Conservation (phyloP, 2,797 vertebrate species). For the Loriculus beryllinus region DNA sequence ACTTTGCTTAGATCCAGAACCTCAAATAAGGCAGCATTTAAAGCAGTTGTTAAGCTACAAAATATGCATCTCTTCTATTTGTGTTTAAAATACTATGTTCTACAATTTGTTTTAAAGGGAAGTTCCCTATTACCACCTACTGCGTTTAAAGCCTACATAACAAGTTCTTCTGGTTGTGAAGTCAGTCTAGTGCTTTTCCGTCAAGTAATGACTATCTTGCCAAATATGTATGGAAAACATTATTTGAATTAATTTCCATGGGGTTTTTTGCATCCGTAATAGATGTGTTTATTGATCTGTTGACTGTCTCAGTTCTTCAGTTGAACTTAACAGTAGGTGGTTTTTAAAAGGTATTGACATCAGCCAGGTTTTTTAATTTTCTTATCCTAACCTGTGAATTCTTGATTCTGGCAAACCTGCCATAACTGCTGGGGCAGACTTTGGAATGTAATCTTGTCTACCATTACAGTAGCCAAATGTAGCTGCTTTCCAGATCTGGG, state of each 20-base stretch:
- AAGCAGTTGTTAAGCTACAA: not conserved
- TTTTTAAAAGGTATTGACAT: not conserved
- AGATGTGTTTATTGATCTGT: not conserved
- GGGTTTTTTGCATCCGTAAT: not conserved
- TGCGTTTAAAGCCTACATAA: slow-evolving; percentile 47
- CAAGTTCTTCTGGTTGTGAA: slow-evolving; percentile 57
- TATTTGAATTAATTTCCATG: not conserved
- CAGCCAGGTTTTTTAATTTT: not conserved
- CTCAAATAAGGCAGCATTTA: not conserved
- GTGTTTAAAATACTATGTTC: not conserved
- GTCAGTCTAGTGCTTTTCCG: slow-evolving; percentile 14
- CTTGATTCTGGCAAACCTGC: not conserved
- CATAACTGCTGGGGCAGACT: not conserved
- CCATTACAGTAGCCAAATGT: not conserved
- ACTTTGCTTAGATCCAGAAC: not conserved
- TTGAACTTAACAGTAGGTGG: not conserved
- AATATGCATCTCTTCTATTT: not conserved
- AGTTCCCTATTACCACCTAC: slow-evolving; percentile 50
- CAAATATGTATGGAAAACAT: not conserved
- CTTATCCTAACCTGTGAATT: not conserved
- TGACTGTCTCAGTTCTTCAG: not conserved
- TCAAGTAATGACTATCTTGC: slow-evolving; percentile 5
- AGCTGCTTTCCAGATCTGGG: not conserved
- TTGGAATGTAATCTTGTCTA: not conserved
- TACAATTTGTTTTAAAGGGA: slow-evolving; percentile 22